Evolutionary conservation across 2,888 invertebrate genomes (phyloP).

Genomic region (Agonopterix arenella): DNA sequence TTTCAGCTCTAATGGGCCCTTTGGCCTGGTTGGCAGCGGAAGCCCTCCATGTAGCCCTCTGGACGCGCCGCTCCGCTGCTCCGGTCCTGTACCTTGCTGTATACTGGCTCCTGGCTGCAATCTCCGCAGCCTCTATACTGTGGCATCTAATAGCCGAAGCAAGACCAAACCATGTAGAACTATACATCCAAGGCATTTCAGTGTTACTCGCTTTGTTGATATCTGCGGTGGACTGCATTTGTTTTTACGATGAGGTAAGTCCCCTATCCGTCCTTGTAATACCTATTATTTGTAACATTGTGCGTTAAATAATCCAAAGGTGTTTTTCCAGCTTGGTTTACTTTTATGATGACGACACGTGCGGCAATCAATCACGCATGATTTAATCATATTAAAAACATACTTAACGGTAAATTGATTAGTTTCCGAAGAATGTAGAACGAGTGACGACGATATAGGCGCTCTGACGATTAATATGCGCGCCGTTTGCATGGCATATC

Average conservation of each 20-base stretch:
- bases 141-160: conserved; percentile 32
- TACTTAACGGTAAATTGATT: not conserved
- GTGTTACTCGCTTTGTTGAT: conserved; percentile 41
- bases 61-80: conserved; percentile 55
- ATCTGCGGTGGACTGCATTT: conserved; percentile 50
- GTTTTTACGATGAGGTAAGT: conserved; percentile 66
- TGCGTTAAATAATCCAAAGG: too few relatives aligned
- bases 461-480: conserved; percentile 16
- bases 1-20: conserved; percentile 47
- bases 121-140: conserved; percentile 41
- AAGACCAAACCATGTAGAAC: conserved; percentile 32
- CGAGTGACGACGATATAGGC: not conserved
- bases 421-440: not conserved
- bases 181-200: conserved; percentile 47
- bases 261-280: not conserved
- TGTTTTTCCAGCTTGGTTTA: too few relatives aligned
- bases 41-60: conserved; percentile 53
- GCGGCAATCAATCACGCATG: too few relatives aligned
- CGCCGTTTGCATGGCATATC: conserved; percentile 14
- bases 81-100: conserved; percentile 62
- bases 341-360: too few relatives aligned
- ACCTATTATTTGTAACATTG: not conserved
- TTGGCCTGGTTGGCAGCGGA: conserved; percentile 62
- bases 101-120: conserved; percentile 59
- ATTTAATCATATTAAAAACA: not conserved